A percentile compares a stretch with the other conserved stretches of the same genome.
Evolutionary conservation across 2,888 invertebrate genomes (phyloP).

Genomic region (Lasioglossum oenotherae): DNA sequence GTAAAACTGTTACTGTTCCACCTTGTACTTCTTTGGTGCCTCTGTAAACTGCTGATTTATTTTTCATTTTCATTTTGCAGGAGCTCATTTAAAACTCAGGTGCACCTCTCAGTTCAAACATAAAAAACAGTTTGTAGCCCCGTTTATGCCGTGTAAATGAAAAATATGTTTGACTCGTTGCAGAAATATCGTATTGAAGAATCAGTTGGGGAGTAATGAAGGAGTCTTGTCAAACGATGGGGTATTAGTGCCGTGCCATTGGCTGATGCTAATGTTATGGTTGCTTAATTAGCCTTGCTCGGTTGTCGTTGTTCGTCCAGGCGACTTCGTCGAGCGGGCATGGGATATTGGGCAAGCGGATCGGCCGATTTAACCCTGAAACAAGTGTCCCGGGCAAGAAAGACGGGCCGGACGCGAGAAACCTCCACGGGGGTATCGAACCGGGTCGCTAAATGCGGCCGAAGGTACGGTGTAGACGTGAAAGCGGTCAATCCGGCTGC

Average conservation of each 20-base stretch:
- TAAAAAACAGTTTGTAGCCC: no score
- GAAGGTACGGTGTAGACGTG: constrained; percentile 74
- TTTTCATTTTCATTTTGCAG: no score
- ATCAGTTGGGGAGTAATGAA: background rate
- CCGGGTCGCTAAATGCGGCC: constrained; percentile 64
- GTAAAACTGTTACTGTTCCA: background rate
- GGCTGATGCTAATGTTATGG: background rate
- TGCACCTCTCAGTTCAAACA: no score
- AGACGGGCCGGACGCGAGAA: constrained; percentile 39
- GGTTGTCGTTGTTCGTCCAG: background rate
- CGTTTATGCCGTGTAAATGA: no score
- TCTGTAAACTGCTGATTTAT: background rate
- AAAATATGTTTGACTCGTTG: background rate
- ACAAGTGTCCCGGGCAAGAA: constrained; percentile 31
- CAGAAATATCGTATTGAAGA: background rate
- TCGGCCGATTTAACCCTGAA: constrained; percentile 51
- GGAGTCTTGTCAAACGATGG: background rate
- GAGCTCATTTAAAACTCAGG: no score
- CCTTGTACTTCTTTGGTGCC: no score
- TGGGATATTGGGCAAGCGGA: constrained; percentile 16
- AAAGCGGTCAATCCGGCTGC: constrained; percentile 80
- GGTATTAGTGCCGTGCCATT: background rate
- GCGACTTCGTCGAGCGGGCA: background rate
- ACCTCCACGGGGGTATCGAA: constrained; percentile 55
- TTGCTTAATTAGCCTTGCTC: background rate